A percentile compares a stretch with the other conserved stretches of the same genome.
Conservation (phyloP, 2,113 vertebrate species). For the Narcine bancroftii region DNA sequence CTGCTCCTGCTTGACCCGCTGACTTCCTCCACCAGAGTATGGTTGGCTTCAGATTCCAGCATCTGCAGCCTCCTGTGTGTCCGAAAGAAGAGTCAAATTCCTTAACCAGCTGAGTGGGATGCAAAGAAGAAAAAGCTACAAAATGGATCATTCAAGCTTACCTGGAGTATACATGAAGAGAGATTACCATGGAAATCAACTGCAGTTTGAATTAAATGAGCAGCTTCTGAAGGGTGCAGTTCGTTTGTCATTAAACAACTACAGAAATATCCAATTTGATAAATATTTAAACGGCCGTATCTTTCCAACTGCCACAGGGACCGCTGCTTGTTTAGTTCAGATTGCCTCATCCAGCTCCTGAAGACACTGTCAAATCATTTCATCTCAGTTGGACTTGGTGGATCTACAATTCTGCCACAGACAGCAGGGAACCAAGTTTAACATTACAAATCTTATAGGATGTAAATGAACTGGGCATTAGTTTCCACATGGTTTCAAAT, state of each 20-base stretch:
- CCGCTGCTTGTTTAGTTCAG: background rate
- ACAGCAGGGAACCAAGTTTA: background rate
- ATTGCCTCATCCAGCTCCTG: background rate
- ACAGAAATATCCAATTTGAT: conserved; percentile 1
- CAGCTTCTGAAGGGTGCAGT: conserved; percentile 1
- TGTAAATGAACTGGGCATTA: background rate
- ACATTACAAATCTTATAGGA: background rate
- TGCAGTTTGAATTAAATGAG: background rate
- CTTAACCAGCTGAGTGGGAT: background rate
- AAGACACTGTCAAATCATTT: background rate
- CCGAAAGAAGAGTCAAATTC: background rate
- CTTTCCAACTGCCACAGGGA: background rate
- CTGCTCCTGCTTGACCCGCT: no score
- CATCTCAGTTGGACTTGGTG: background rate
- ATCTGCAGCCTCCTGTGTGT: no score
- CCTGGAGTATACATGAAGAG: background rate
- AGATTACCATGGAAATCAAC: background rate
- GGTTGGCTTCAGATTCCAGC: no score
- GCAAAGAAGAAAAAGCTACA: background rate
- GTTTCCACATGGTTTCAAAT: background rate
- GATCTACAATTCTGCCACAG: background rate
- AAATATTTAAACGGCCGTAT: background rate
- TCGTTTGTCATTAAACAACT: conserved; percentile 11
- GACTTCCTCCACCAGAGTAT: no score
- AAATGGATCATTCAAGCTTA: background rate